Evolutionary conservation across 2,888 invertebrate genomes (phyloP).

Genomic region (Bursaphelenchus okinawaensis): DNA sequence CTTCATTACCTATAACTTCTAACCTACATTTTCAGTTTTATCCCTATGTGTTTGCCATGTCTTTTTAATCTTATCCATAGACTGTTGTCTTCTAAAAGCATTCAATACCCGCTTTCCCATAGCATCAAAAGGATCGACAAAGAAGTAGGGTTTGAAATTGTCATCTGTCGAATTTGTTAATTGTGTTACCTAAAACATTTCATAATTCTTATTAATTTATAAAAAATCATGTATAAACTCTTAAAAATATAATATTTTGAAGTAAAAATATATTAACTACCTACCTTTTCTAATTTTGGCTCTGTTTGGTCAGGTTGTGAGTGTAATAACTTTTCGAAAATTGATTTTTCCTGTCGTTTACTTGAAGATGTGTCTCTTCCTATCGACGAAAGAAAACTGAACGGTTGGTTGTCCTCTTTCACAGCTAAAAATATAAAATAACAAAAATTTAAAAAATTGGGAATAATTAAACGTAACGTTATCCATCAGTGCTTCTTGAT

Average conservation of each 20-base stretch:
- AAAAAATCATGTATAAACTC: too few species aligned
- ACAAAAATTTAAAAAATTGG: constrained; percentile 2
- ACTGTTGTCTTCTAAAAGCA: not conserved
- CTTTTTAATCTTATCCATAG: not conserved
- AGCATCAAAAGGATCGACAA: not conserved
- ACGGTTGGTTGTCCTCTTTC: constrained; percentile 32
- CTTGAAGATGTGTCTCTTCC: constrained; percentile 10
- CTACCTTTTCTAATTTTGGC: not conserved
- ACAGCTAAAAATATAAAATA: constrained; percentile 27
- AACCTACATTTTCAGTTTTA: not conserved
- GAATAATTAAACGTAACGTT: too few species aligned
- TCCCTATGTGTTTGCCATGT: constrained; percentile 1
- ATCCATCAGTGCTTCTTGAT: too few species aligned
- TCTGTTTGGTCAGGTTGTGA: not conserved
- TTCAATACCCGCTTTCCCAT: not conserved
- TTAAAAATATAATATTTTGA: too few species aligned
- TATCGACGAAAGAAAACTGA: constrained; percentile 25
- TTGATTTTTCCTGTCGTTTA: constrained; percentile 1
- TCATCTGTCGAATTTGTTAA: not conserved
- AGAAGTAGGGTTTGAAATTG: constrained; percentile 8
- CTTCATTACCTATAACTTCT: too few species aligned
- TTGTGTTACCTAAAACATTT: too few species aligned
- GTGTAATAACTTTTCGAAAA: constrained; percentile 1
- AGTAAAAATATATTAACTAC: too few species aligned
- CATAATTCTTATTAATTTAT: too few species aligned